Percentiles rank a stretch among this genome's conserved stretches.
Conservation (phyloP, 2,797 vertebrate genomes). For the Falco rusticolus region DNA sequence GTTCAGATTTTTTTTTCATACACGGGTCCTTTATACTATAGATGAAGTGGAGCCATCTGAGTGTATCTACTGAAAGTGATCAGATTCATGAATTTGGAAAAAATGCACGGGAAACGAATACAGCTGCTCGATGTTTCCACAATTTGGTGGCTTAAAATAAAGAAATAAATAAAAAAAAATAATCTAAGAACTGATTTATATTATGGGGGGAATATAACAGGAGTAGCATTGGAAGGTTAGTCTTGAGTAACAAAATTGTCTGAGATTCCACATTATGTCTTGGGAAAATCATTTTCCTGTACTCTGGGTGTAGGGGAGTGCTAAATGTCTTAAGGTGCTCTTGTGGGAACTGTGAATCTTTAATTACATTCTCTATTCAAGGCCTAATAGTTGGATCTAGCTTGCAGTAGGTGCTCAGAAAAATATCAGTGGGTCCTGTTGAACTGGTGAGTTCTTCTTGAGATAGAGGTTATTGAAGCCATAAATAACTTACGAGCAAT, state of each 20-base stretch:
- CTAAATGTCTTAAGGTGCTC: background rate
- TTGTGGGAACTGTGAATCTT: background rate
- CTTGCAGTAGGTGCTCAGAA: slow-evolving; percentile 1
- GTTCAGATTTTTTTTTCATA: background rate
- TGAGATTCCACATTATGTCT: background rate
- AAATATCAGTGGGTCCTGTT: background rate
- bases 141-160: background rate
- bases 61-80: slow-evolving; percentile 8
- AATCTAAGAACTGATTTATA: background rate
- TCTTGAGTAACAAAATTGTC: background rate
- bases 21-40: background rate
- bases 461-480: slow-evolving; percentile 21
- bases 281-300: background rate
- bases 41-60: background rate
- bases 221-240: background rate
- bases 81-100: background rate
- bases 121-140: background rate
- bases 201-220: background rate
- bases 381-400: background rate
- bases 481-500: slow-evolving; percentile 37
- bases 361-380: background rate
- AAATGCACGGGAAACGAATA: background rate
- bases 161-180: background rate
- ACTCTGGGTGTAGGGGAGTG: background rate
- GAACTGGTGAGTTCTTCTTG: background rate